Percentiles rank a stretch among this genome's conserved stretches.
Evolutionary conservation across 2,797 vertebrate genomes (phyloP).

Genomic region (Argyrosomus regius): DNA sequence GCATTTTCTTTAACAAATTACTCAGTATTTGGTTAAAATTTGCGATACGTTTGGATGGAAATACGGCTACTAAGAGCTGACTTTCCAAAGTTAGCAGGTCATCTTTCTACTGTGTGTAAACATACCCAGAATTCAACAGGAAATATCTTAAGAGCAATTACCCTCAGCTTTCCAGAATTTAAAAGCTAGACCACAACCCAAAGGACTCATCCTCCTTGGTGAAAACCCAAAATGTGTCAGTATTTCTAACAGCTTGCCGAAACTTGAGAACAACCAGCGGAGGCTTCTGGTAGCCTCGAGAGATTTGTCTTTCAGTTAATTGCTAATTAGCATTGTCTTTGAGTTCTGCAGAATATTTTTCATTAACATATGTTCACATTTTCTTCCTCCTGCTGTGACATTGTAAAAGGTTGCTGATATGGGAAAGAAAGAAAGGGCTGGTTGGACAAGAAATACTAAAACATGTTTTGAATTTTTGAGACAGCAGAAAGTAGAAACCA

Average conservation of each 20-base stretch:
- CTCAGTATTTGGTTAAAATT: too few species aligned
- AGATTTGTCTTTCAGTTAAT: constrained; percentile 42
- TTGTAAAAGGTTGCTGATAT: constrained; percentile 8
- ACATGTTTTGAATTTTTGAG: not conserved
- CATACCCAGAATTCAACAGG: not conserved
- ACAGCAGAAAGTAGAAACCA: not conserved
- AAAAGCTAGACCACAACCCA: not conserved
- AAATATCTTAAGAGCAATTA: not conserved
- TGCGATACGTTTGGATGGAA: too few species aligned
- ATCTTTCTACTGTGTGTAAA: not conserved
- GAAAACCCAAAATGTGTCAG: not conserved
- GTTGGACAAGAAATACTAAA: not conserved
- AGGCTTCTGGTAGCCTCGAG: constrained; percentile 8
- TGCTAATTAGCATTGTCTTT: constrained; percentile 56
- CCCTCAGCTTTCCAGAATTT: not conserved
- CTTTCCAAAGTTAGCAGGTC: not conserved
- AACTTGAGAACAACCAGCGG: constrained; percentile 6
- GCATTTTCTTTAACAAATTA: too few species aligned
- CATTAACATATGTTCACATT: constrained; percentile 52
- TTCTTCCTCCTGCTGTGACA: not conserved
- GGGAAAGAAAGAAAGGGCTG: not conserved
- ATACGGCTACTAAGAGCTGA: not conserved
- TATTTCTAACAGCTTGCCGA: constrained; percentile 9
- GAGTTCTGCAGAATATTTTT: constrained; percentile 33
- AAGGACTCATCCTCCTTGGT: not conserved